Base-by-base conservation (phyloP, 2,113 vertebrate species). In the Holacanthus passer region DNA sequence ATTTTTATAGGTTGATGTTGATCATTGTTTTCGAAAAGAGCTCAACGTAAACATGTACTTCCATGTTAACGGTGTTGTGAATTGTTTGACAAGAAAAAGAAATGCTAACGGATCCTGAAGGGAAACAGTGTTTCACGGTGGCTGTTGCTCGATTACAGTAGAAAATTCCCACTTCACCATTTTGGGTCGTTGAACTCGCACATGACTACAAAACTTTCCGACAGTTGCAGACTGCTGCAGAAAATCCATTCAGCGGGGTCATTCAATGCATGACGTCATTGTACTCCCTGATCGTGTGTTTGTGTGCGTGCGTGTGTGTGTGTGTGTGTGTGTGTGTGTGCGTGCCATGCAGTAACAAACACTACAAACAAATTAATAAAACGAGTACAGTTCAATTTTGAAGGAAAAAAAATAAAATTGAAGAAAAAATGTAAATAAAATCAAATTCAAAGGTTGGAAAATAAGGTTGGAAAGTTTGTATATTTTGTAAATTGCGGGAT, bases 181-280 rank as follows among this genome's bases (percentile, higher is more conserved):
- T 29, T 43, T 43, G 14, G 47, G 37, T 56, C n/a, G 4, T n/a
- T 53, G 47, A 53, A 24, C 22, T 3, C n/a, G n/a, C 35, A 63
- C 60, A 63, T 63, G 59, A 37, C 31, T 24, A 27, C 68, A 41
- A 27, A 1, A 56, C n/a, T 56, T 31, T 41, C 10, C 22, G 13
- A 41, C 24, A 17, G 19, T 74, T 35, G 45, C 56, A 47, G 22
- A 10, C 24, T 29, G 43, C 24, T 29, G 43, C 56, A 63, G 35
- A 17, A 50, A 50, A 70, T 43, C 58, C 20, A 65, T 55, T 66
- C 62, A 76, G 12, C 14, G 35, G 43, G 62, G 22, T 62, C 10
- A 45, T 43, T 68, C 72, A 68, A 52, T 69, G 55, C 19, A 76
- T 81, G 59, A 81, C 77, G 52, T 85, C 53, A 66, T 56, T 52